Conservation (phyloP, 1,140 invertebrate genomes). For the Chlorops oryzae region DNA sequence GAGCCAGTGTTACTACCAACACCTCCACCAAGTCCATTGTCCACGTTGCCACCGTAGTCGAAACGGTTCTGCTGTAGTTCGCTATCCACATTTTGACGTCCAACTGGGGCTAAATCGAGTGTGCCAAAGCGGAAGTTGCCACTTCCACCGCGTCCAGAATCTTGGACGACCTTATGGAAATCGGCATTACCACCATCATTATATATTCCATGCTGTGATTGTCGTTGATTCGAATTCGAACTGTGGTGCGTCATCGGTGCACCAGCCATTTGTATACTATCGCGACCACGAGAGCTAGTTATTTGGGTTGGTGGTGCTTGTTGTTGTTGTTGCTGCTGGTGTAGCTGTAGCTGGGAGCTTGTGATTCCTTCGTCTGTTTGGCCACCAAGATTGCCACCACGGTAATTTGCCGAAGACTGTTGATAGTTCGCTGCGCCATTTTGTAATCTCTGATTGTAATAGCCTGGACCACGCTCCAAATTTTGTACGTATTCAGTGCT, state of each 20-base stretch:
- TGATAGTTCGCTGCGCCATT: constrained; percentile 14
- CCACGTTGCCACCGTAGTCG: constrained; percentile 4
- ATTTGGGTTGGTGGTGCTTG: no score
- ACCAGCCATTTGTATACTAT: constrained; percentile 36
- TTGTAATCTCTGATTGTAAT: constrained; percentile 5
- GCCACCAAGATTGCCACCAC: background rate
- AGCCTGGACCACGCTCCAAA: background rate
- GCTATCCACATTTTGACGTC: constrained; percentile 36
- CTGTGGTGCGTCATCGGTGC: constrained; percentile 5
- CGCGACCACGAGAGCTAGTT: constrained; percentile 29
- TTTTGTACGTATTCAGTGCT: constrained; percentile 24
- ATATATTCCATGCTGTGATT: no score
- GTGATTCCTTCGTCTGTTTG: no score
- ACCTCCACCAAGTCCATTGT: constrained; percentile 9
- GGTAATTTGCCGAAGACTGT: constrained; percentile 7
- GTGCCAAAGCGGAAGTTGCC: constrained; percentile 32
- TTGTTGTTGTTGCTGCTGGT: background rate
- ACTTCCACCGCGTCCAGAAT: constrained; percentile 20
- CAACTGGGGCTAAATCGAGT: constrained; percentile 29
- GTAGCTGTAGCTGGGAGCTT: background rate
- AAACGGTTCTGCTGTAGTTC: constrained; percentile 22
- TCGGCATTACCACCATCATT: constrained; percentile 6
- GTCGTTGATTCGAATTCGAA: background rate
- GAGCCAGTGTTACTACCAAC: background rate
- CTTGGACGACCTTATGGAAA: constrained; percentile 14